Conservation (phyloP, 2,797 vertebrate species). For the Oreochromis grahami region DNA sequence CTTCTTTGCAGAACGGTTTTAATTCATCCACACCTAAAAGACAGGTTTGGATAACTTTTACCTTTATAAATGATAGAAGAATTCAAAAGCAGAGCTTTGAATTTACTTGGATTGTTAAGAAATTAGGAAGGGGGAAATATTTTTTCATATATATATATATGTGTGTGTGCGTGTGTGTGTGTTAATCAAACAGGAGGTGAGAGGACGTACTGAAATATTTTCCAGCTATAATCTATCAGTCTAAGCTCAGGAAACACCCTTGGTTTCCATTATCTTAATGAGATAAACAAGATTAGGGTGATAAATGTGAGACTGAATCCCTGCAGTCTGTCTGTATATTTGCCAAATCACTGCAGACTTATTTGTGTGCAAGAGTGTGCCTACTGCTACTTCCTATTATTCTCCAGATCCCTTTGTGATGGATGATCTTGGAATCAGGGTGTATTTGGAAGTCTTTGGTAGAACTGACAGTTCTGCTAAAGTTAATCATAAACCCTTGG, state of each 20-base stretch:
- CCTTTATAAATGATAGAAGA: too few relatives aligned
- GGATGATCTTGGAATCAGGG: not conserved
- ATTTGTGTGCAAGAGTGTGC: not conserved
- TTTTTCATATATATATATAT: too few relatives aligned
- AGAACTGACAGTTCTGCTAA: not conserved
- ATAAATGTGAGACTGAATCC: constrained; percentile 35
- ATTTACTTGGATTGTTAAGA: too few relatives aligned
- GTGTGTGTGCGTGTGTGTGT: not conserved
- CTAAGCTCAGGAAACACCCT: constrained; percentile 11
- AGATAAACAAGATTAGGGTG: constrained; percentile 40
- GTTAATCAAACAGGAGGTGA: not conserved
- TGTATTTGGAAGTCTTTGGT: not conserved
- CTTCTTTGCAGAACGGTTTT: too few relatives aligned
- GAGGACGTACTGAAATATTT: not conserved
- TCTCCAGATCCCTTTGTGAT: not conserved
- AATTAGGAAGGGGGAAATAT: too few relatives aligned
- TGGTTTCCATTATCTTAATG: constrained; percentile 30
- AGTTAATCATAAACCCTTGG: not conserved
- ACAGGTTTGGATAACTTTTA: too few relatives aligned
- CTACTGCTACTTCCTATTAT: not conserved
- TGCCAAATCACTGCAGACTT: constrained; percentile 4
- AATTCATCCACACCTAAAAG: too few relatives aligned
- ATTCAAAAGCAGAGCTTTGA: too few relatives aligned
- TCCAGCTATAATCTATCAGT: constrained; percentile 1
- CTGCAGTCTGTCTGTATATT: not conserved